These are phyloP conservation scores for Araneus ventricosus DNA, from an alignment of 1,140 invertebrate genomes.

Conservation along the genomic window DNA sequence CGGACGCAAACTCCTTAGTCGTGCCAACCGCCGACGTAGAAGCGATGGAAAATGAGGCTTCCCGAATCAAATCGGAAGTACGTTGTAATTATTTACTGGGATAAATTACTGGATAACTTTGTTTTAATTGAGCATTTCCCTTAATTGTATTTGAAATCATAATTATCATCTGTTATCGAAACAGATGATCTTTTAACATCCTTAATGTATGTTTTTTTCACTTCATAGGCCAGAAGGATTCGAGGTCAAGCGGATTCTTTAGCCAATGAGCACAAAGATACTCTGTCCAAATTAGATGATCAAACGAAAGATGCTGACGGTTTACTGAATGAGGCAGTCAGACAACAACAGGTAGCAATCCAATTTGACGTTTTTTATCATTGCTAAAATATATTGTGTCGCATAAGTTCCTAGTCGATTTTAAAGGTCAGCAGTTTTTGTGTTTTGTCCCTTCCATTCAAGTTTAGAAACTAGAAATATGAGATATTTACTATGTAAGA, in stretches of 20 bases:
- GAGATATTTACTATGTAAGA: too few relatives aligned
- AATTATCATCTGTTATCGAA: background rate
- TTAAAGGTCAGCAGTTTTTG: too few relatives aligned
- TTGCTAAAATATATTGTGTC: too few relatives aligned
- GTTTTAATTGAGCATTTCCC: too few relatives aligned
- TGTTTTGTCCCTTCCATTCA: too few relatives aligned
- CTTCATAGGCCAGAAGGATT: slow-evolving; percentile 82
- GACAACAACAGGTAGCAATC: slow-evolving; percentile 81
- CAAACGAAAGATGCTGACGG: slow-evolving; percentile 79
- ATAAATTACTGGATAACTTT: too few relatives aligned
- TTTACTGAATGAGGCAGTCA: slow-evolving; percentile 82
- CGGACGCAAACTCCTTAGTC: slow-evolving; percentile 87
- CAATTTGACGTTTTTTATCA: too few relatives aligned
- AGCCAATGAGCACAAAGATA: slow-evolving; percentile 82
- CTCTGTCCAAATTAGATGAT: slow-evolving; percentile 79
- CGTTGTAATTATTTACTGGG: too few relatives aligned
- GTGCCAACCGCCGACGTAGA: slow-evolving; percentile 88
- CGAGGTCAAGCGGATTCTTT: slow-evolving; percentile 85
- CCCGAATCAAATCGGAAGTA: slow-evolving; percentile 79
- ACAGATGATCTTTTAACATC: background rate
- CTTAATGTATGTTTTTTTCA: background rate
- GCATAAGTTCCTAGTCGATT: too few relatives aligned
- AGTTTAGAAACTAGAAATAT: too few relatives aligned
- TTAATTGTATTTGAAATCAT: too few relatives aligned
- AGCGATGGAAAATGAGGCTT: slow-evolving; percentile 85